Percentiles rank a stretch among this genome's conserved stretches.
Conservation (phyloP, 1,140 invertebrate species). For the Pogonognathellus flavescens region DNA sequence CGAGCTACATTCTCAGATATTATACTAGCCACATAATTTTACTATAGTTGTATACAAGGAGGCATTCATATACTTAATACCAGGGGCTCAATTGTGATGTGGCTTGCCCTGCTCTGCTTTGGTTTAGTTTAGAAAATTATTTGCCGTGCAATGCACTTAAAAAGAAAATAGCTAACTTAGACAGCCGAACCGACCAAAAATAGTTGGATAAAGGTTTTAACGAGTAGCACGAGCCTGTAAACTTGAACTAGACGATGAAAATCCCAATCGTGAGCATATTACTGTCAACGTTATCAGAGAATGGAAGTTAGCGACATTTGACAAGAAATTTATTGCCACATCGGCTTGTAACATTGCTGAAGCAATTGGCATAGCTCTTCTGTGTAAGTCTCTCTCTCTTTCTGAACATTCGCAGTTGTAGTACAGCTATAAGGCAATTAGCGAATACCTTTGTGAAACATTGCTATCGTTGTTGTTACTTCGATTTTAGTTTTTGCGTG, state of each 20-base stretch:
- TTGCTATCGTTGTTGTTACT: not conserved
- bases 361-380: not conserved
- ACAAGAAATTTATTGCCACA: constrained; percentile 44
- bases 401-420: not conserved
- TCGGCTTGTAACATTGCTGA: constrained; percentile 10
- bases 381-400: not conserved
- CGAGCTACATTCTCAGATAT: no score
- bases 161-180: not conserved
- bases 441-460: constrained; percentile 48
- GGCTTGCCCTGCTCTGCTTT: no score
- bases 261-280: constrained; percentile 18
- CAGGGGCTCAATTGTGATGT: no score
- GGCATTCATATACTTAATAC: no score
- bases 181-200: constrained; percentile 11
- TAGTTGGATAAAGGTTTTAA: constrained; percentile 12
- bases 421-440: constrained; percentile 19
- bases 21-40: no score
- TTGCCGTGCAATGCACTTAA: no score
- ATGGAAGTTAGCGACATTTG: constrained; percentile 1
- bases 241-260: constrained; percentile 32
- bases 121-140: no score
- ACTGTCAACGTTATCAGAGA: constrained; percentile 30
- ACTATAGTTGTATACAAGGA: no score
- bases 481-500: not conserved
- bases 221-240: constrained; percentile 41